Conservation (phyloP, 2,888 invertebrate genomes). For the Andricus curvator region DNA sequence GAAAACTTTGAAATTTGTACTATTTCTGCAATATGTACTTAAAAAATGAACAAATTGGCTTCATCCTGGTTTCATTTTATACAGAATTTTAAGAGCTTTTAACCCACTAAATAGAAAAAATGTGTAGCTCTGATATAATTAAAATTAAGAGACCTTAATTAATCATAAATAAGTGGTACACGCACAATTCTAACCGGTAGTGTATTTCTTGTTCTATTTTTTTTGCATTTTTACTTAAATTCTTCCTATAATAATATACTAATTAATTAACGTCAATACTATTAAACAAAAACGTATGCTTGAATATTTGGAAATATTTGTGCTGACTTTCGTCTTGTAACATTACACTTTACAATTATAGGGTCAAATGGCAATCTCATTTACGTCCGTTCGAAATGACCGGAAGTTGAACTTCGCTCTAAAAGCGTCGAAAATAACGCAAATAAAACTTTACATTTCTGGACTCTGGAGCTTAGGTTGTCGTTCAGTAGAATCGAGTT, state of each 20-base stretch:
- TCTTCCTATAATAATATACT: not conserved
- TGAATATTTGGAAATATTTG: conserved; percentile 9
- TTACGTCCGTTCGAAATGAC: conserved; percentile 14
- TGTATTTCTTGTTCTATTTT: not conserved
- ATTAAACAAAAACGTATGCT: not conserved
- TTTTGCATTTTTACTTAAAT: not conserved
- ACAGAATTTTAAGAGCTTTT: too few species aligned
- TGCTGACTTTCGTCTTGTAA: not conserved
- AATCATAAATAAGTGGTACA: too few species aligned
- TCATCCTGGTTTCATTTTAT: too few species aligned
- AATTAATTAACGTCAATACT: not conserved
- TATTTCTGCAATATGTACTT: too few species aligned
- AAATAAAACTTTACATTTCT: too few species aligned
- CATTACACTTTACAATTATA: conserved; percentile 31
- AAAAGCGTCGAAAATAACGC: conserved; percentile 9
- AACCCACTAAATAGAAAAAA: too few species aligned
- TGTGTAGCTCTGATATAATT: too few species aligned
- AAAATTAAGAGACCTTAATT: too few species aligned
- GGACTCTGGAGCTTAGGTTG: too few species aligned
- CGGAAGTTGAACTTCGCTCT: conserved; percentile 14
- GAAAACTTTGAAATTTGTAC: too few species aligned
- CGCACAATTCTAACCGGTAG: too few species aligned
- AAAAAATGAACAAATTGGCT: too few species aligned
- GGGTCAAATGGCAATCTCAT: conserved; percentile 54
- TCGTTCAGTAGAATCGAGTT: not conserved